These are phyloP conservation scores for Protaetia brevitarsis DNA, from an alignment of 1,140 invertebrate species.

Conservation along the genomic window DNA sequence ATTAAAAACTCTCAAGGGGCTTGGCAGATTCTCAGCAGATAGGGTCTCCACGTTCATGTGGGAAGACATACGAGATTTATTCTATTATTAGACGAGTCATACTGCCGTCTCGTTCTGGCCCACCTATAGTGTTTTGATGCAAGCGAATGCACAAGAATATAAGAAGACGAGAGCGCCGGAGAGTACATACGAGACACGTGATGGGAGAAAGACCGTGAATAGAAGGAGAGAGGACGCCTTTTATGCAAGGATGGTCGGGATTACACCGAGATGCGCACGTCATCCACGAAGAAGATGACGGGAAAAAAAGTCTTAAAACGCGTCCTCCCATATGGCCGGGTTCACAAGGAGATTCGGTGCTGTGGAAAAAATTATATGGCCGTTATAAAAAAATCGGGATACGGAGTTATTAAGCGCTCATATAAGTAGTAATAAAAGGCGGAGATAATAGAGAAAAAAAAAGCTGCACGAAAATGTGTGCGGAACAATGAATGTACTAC, in stretches of 20 bases:
- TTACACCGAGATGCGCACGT: background rate
- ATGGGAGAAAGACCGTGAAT: background rate
- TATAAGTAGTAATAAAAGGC: background rate
- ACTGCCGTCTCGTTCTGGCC: background rate
- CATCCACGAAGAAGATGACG: background rate
- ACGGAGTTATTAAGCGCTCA: background rate
- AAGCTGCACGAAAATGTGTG: background rate
- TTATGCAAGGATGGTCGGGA: constrained; percentile 2
- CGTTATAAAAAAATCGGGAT: background rate
- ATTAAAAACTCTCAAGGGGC: constrained; percentile 4
- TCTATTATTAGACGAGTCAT: constrained; percentile 18
- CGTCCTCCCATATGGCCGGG: background rate
- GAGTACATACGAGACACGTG: no score
- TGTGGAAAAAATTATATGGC: background rate
- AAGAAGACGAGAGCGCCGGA: background rate
- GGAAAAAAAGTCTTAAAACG: background rate
- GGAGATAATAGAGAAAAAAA: background rate
- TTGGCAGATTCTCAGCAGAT: constrained; percentile 20
- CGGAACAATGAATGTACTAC: background rate
- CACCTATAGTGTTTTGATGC: background rate
- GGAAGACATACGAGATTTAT: constrained; percentile 18
- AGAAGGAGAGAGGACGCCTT: background rate
- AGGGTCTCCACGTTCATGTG: constrained; percentile 6
- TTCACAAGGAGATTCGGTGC: background rate
- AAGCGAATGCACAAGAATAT: constrained; percentile 4